Evolutionary conservation across 2,113 vertebrate genomes (phyloP).

Genomic region (Cyanoramphus novaezelandiae): DNA sequence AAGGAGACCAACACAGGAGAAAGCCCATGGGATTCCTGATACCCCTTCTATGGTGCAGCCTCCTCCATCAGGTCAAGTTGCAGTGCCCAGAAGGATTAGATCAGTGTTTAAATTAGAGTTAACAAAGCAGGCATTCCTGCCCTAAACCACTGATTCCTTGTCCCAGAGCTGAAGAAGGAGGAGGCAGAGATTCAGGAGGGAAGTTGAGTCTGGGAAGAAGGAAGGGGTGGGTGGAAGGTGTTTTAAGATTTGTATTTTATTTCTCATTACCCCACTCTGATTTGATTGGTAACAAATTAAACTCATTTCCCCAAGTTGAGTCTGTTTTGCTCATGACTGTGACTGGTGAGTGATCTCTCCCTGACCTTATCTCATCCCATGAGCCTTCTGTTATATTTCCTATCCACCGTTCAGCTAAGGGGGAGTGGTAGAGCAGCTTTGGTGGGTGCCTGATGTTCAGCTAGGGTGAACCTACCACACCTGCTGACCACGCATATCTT

Average conservation of each 20-base stretch:
- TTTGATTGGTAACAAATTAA: neutral
- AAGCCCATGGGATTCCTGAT: neutral
- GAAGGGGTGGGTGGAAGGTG: neutral
- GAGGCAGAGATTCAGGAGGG: neutral
- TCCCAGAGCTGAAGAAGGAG: neutral
- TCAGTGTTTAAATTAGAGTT: neutral
- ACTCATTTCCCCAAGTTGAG: neutral
- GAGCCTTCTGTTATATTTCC: neutral
- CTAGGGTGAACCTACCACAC: neutral
- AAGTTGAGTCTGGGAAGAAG: neutral
- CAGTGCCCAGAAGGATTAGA: neutral
- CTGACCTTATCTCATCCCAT: neutral
- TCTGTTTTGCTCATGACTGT: neutral
- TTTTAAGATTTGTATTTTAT: neutral
- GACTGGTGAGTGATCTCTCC: neutral
- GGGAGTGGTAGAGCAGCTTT: neutral
- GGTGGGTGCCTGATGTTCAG: neutral
- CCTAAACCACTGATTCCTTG: neutral
- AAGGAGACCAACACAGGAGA: neutral
- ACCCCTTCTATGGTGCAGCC: neutral
- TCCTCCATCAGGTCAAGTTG: neutral
- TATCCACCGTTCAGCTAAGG: neutral
- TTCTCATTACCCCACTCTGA: neutral
- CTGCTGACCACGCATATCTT: accelerated
- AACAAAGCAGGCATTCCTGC: neutral